Base-by-base conservation (phyloP, 30 jellyfish, hydroid and myxozoan species). In the Hydra vulgaris region DNA sequence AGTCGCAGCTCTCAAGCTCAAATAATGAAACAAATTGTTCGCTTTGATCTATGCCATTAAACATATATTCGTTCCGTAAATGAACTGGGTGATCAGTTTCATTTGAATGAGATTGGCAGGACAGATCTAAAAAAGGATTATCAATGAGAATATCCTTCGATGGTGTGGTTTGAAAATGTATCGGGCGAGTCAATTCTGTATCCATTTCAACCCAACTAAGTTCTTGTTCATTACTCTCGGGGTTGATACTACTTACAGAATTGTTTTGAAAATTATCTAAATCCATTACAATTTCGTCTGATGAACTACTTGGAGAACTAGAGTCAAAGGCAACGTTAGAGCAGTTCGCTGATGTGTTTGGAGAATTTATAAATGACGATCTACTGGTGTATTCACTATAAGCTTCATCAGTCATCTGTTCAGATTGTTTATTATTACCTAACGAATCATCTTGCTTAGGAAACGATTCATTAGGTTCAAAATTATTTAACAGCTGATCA, bases 1-100 rank as follows among this genome's bases (percentile, higher is more conserved):
- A 78, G 18, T 66, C 85, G 18, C 85, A 81, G 66, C 85, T 75
- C 25, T 78, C 79, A 0, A 78, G 53, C 54, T 78, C 85, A 78
- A 78, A 78, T 4, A 78, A 54, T 4, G 85, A 78, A n/a, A 78
- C 77, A 78, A 52, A 78, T 12, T 75, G 79, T 27, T 78, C 85
- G 12, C 12, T 40, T 40, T 40, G 61, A 40, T 40, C 61, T 40
- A 40, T 40, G 61, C 61, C 61, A 40, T 40, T 40, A 12, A 40
- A 40, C 61, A 40, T 12, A 40, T 40, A 40, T 40, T 40, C 61
- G 12, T 40, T 40, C 61, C 61, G 5, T 40, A 12, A 40, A 40
- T 40, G 61, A 12, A 40, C 8, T 40, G 21, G 80, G 4, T 23
- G 80, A 78, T 21, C 52, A 66, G 53, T 78, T n/a, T 21, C 69